Percentiles rank a stretch among this genome's conserved stretches.
Conservation (phyloP, 2,888 invertebrate species). For the Calameuta idolon region DNA sequence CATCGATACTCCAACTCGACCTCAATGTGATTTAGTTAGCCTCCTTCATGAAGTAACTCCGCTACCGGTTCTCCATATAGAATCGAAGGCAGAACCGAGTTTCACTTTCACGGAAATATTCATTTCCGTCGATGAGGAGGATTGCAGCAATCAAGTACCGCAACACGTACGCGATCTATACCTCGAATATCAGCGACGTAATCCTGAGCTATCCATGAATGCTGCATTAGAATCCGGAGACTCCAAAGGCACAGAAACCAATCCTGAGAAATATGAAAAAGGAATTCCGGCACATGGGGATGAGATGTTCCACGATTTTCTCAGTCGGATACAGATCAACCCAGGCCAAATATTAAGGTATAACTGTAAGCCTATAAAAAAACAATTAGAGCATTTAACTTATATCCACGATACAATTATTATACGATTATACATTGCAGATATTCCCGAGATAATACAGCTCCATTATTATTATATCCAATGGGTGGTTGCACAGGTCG, state of each 20-base stretch:
- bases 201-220: slow-evolving; percentile 46
- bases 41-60: slow-evolving; percentile 77
- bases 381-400: neutral
- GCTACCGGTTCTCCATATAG: slow-evolving; percentile 66
- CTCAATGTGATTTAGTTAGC: slow-evolving; percentile 77
- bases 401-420: neutral
- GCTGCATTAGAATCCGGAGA: slow-evolving; percentile 46
- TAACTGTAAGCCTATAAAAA: slow-evolving; percentile 12
- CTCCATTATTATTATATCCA: slow-evolving; percentile 79
- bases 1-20: slow-evolving; percentile 80
- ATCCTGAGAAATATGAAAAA: slow-evolving; percentile 83
- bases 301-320: slow-evolving; percentile 82
- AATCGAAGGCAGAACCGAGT: slow-evolving; percentile 63
- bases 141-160: slow-evolving; percentile 62
- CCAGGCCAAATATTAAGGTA: slow-evolving; percentile 88
- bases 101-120: slow-evolving; percentile 69
- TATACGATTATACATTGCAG: slow-evolving; percentile 66
- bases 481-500: slow-evolving; percentile 68
- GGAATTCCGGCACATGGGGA: slow-evolving; percentile 85
- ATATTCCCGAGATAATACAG: slow-evolving; percentile 78
- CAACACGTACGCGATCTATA: slow-evolving; percentile 75
- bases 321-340: slow-evolving; percentile 78
- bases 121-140: slow-evolving; percentile 74
- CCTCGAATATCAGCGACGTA: slow-evolving; percentile 72
- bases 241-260: slow-evolving; percentile 57